Base-by-base conservation (phyloP, 1,140 invertebrate species). In the Idris sp. region DNA sequence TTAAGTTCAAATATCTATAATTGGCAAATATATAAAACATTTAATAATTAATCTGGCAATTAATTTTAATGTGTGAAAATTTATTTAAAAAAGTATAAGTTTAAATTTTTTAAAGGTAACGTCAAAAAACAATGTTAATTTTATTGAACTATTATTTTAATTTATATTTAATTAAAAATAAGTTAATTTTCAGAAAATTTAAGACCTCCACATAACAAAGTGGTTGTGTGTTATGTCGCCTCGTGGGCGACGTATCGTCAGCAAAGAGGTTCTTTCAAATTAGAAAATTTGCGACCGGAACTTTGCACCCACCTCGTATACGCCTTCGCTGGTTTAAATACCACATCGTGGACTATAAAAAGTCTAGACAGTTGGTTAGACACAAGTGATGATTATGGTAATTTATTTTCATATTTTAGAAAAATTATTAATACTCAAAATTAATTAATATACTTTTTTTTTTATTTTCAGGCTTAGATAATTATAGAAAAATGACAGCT, bases 301-400 rank as follows among this genome's bases (percentile, higher is more conserved):
- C 87, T 96, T 8, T 98, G 96, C 81, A 96, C 95, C 0, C 95
- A 98, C 80, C 84, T 97, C 6, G 92, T 97, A 11, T 97, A 97
- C 77, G 91, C 94, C 2, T 97, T 97, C 82, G 95, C 94, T 8
- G 94, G 95, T 0, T 83, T 96, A 7, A 90, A 95, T 74, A 87
- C 89, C 1, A 86, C 83, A 0, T 88, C 90, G 0, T 89, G 89
- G 71, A 89, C 87, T n/a, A 94, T 96, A 26, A 91, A 89, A 44
- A 88, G 87, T 38, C 81, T 91, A 0, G 94, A 95, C 88, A 89
- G 92, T 9, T 94, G 90, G 89, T 89, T 93, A 80, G 94, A 96
- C 79, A 83, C 94, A 6, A 91, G 92, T 10, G 92, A 94, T 43
- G 87, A 93, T 74, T 92, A 92, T 74, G 93, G 93, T 43, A 83